Base-by-base conservation (phyloP, 2,888 invertebrate genomes). In the Drosophila mercatorum region DNA sequence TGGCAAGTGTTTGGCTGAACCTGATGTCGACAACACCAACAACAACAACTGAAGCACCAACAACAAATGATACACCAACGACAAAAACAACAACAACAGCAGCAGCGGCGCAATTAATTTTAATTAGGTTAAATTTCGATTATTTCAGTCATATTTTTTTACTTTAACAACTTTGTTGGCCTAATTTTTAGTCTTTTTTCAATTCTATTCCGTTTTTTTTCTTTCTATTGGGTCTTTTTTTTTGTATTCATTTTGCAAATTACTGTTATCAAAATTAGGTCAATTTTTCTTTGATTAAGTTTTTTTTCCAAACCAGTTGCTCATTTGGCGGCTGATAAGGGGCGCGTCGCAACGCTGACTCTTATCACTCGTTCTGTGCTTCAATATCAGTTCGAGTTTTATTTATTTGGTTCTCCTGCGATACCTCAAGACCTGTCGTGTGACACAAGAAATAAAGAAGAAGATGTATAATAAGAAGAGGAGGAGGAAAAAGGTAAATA, bases 51-150 rank as follows among this genome's bases (percentile, higher is more conserved):
- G 12, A 14, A 26, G 26, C 59, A 26, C 22, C 31, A 8, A n/a
- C 44, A 70, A 17, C 14, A 22, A 22, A 22, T 8, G 1, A n/a
- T 17, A 5, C 22, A 22, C 36, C 28, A 38, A 28, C 17, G 38
- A 2, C 26, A n/a, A 38, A 22, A 22, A n/a, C 11, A 12, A 43
- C 34, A 34, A 22, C 11, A 36, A 49, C 12, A 49, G 1, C 31
- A 31, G 40, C 17, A 72, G 10, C 11, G 72, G 22, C 58, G 69
- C 72, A 70, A 84, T 78, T 75, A 60, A 67, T 63, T 74, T 74
- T 68, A 82, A 80, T 80, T 75, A 70, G 64, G 58, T 69, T 73
- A 71, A 61, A 62, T 59, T 71, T 68, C 11, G 43, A 49, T 57
- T 41, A 28, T 22, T 61, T 41, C 28, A 43, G 26, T 52, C 65